Conservation (phyloP, 2,113 vertebrate species). For the Tenrec ecaudatus region DNA sequence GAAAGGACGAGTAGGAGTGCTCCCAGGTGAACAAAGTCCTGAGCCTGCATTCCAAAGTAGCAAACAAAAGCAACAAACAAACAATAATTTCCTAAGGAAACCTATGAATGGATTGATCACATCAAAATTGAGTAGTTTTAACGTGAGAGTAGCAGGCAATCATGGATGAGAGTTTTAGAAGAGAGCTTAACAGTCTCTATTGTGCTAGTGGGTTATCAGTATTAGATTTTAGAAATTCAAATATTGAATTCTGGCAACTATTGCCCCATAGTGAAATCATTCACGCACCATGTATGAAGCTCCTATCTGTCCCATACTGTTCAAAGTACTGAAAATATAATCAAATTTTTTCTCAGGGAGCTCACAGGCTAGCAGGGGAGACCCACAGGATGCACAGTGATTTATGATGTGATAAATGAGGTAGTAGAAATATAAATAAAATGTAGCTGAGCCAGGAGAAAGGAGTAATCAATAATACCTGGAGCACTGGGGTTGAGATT, state of each 20-base stretch:
- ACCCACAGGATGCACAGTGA: constrained; percentile 13
- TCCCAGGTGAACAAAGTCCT: constrained; percentile 8
- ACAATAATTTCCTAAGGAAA: not conserved
- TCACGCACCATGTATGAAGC: not conserved
- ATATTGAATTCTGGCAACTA: constrained; percentile 16
- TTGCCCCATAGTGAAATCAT: not conserved
- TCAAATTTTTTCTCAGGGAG: constrained; percentile 28
- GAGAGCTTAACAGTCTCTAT: too few species aligned
- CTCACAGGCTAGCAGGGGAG: constrained; percentile 11
- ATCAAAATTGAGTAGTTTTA: constrained; percentile 1
- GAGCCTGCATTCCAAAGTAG: constrained; percentile 22
- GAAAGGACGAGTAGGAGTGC: constrained; percentile 18
- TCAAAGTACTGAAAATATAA: constrained; percentile 46
- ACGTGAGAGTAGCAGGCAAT: not conserved
- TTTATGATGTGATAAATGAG: constrained; percentile 33
- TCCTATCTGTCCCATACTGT: not conserved
- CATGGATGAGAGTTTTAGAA: too few species aligned
- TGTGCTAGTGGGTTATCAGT: constrained; percentile 33
- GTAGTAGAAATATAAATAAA: constrained; percentile 39
- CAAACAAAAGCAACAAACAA: not conserved
- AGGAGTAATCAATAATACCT: constrained; percentile 14
- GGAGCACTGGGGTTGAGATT: not conserved
- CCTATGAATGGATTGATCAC: not conserved
- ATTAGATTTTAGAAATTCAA: constrained; percentile 4
- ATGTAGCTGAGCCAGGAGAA: constrained; percentile 14